Evolutionary conservation across 2,113 vertebrate genomes (phyloP), one percentile per base, ranked within the genome.

Genomic region (Dicerorhinus sumatrensis): DNA sequence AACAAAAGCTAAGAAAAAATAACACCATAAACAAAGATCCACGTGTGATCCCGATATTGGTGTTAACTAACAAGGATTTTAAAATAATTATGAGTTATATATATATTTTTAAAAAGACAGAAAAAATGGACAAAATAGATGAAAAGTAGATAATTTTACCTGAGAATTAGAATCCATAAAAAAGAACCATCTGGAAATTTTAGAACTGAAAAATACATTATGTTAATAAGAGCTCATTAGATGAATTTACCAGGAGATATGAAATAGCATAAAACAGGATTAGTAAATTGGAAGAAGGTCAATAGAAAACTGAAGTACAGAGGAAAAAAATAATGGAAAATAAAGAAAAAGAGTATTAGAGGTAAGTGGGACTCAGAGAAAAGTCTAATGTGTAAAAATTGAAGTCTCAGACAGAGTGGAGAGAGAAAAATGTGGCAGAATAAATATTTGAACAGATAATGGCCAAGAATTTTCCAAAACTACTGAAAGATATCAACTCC

Each of bases 1-100:
- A 82, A 70, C 36, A 92, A 91, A 88, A 70, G 69, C 63, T 88
- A 88, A 82, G 65, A 62, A 65, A 76, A 56, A 88, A 70, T 69
- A 80, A 51, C 11, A 69, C 18, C 46, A 77, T 0, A 96, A n/a
- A 72, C 2, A 84, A 54, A 85, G 14, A 63, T 80, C 58, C 12
- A 36, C 13, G 25, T 17, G 10, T 69, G 29, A 92, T 82, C 20
- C 27, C 92, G 58, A 33, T 62, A 80, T 31, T 77, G 65, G 36
- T 91, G 29, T 63, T 60, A 91, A 77, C 11, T 75, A 39, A 76
- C 12, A 65, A 86, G 10, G 48, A 42, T 33, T 39, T 60, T 80
- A 84, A 86, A 91, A 67, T 60, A 84, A 60, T 73, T 65, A 60
- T 7, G 29, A 91, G 31, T 75, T 63, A 75, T 42, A 42, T 42